Evolutionary conservation across 2,888 invertebrate species (phyloP).

Genomic region (Meandrusa payeni): DNA sequence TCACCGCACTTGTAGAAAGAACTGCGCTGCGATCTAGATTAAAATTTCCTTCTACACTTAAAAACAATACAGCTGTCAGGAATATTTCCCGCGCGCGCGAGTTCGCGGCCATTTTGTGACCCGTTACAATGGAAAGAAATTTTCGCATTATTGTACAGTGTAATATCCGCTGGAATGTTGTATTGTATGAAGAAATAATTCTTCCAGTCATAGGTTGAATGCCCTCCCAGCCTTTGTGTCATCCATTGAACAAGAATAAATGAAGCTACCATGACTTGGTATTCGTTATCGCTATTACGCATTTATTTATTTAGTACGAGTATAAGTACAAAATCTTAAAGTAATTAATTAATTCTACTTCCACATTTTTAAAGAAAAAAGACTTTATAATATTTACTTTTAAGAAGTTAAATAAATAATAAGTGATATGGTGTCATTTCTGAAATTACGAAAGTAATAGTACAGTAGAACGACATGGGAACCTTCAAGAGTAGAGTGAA

Average conservation of each 20-base stretch:
- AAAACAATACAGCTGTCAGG: constrained; percentile 29
- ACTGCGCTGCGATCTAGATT: constrained; percentile 16
- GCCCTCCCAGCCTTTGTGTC: constrained; percentile 41
- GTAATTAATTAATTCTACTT: too few relatives aligned
- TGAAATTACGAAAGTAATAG: too few relatives aligned
- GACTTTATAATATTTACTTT: too few relatives aligned
- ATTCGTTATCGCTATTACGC: constrained; percentile 31
- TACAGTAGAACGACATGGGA: too few relatives aligned
- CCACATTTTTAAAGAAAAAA: too few relatives aligned
- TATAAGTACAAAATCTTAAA: too few relatives aligned
- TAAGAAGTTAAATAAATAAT: too few relatives aligned
- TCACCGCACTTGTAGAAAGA: constrained; percentile 8
- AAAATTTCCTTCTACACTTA: constrained; percentile 24
- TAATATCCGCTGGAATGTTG: constrained; percentile 20
- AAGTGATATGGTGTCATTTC: too few relatives aligned
- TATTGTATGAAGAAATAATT: constrained; percentile 32
- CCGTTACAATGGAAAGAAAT: constrained; percentile 25
- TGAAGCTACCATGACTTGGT: constrained; percentile 27
- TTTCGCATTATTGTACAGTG: constrained; percentile 23
- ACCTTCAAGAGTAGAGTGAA: too few relatives aligned
- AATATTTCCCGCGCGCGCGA: constrained; percentile 28
- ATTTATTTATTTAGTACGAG: too few relatives aligned
- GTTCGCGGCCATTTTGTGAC: constrained; percentile 26
- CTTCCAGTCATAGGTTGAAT: constrained; percentile 36
- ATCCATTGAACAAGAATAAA: constrained; percentile 36